phyloP scores from a whole-genome alignment of 2,797 vertebrate species.

The Hemitrygon akajei region DNA sequence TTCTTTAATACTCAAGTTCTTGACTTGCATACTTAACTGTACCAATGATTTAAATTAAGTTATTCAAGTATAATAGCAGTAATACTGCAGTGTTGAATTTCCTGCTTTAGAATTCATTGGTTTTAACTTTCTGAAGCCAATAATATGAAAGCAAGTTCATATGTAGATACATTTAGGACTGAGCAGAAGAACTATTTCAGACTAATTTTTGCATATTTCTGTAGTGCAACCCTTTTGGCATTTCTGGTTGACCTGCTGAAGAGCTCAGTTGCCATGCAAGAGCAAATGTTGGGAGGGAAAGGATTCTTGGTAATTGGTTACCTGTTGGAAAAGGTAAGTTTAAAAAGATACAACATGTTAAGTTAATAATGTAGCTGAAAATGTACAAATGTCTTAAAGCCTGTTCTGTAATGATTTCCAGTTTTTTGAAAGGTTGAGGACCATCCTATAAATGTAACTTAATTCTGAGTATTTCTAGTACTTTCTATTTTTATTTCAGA shows the following conservation, averaged over 20 bases:
- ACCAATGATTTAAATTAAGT: neutral
- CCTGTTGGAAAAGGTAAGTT: slow-evolving; percentile 73
- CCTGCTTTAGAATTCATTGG: neutral
- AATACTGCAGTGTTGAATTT: neutral
- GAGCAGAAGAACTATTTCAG: neutral
- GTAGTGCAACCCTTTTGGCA: slow-evolving; percentile 71
- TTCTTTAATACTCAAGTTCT: neutral
- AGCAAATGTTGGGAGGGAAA: slow-evolving; percentile 81
- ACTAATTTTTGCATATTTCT: slow-evolving; percentile 47
- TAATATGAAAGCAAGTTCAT: neutral
- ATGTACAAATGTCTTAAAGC: neutral
- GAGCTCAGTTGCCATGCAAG: slow-evolving; percentile 80
- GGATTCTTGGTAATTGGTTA: slow-evolving; percentile 78
- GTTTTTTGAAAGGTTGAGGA: too few relatives aligned
- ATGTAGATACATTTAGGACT: neutral
- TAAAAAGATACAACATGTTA: neutral
- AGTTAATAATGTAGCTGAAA: neutral
- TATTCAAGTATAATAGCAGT: neutral
- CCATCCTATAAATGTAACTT: too few relatives aligned
- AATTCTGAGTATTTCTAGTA: too few relatives aligned
- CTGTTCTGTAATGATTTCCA: too few relatives aligned
- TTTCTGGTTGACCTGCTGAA: slow-evolving; percentile 76
- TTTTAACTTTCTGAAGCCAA: neutral
- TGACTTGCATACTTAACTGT: too few relatives aligned
- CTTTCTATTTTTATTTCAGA: too few relatives aligned